These are phyloP conservation scores for Gastracanthus pulcherrimus DNA, from an alignment of 2,888 invertebrate species.

Conservation along the genomic window DNA sequence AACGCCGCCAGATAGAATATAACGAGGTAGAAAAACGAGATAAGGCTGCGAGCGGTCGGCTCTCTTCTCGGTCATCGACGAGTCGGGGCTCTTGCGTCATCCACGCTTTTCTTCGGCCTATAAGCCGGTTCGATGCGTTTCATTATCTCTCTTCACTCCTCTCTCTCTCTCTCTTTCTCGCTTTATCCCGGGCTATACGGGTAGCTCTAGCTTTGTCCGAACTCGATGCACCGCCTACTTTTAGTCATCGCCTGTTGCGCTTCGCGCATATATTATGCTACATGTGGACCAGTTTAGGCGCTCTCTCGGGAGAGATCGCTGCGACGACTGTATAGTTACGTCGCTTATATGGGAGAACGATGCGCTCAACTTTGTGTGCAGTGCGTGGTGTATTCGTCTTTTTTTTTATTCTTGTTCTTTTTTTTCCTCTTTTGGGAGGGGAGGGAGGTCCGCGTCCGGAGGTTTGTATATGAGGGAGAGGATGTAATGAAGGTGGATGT, in stretches of 20 bases:
- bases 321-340: background rate
- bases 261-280: slow-evolving; percentile 37
- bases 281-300: background rate
- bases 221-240: slow-evolving; percentile 11
- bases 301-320: background rate
- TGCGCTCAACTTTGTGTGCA: background rate
- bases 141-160: slow-evolving; percentile 15
- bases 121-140: slow-evolving; percentile 18
- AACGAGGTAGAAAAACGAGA: slow-evolving; percentile 50
- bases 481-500: slow-evolving; percentile 25
- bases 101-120: background rate
- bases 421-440: too few relatives aligned
- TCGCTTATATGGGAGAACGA: slow-evolving; percentile 25
- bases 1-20: slow-evolving; percentile 6
- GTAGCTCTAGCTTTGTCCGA: background rate
- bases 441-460: too few relatives aligned
- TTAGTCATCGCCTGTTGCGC: background rate
- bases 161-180: background rate
- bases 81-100: slow-evolving; percentile 28
- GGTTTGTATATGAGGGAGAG: background rate
- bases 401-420: background rate
- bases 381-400: background rate
- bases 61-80: slow-evolving; percentile 29
- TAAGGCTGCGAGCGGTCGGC: slow-evolving; percentile 1
- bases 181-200: background rate